Conservation (phyloP, 2,797 vertebrate genomes). For the Oophaga sylvatica region DNA sequence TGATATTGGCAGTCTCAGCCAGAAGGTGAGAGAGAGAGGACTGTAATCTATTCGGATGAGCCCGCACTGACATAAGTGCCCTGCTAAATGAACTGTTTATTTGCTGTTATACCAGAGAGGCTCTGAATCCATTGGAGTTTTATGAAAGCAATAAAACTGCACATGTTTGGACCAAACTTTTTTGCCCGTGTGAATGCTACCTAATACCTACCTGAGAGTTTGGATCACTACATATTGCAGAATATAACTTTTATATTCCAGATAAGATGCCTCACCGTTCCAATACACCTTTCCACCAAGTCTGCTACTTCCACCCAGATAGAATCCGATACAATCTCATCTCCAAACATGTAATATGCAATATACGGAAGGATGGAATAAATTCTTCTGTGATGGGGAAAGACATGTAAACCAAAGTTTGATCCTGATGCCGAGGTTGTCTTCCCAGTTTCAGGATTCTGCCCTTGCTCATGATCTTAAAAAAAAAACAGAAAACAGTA, state of each 20-base stretch:
- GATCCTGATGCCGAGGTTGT: constrained; percentile 64
- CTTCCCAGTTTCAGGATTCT: constrained; percentile 70
- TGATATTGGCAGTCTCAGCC: too few relatives aligned
- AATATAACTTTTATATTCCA: not conserved
- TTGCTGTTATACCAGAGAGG: too few relatives aligned
- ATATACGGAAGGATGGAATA: constrained; percentile 86
- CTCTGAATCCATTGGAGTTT: too few relatives aligned
- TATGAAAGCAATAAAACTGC: too few relatives aligned
- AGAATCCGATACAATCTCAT: constrained; percentile 80
- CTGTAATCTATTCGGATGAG: too few relatives aligned
- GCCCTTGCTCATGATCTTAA: constrained; percentile 81
- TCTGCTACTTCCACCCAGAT: constrained; percentile 77
- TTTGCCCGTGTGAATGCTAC: too few relatives aligned
- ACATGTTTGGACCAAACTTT: too few relatives aligned
- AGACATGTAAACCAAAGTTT: constrained; percentile 72
- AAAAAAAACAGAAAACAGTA: not conserved
- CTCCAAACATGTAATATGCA: constrained; percentile 76
- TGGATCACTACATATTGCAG: too few relatives aligned
- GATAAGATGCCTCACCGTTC: constrained; percentile 70
- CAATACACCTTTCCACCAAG: constrained; percentile 70
- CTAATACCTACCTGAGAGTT: too few relatives aligned
- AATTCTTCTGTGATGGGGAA: constrained; percentile 74
- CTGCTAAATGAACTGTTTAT: too few relatives aligned
- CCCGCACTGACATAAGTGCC: too few relatives aligned
- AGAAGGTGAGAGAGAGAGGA: too few relatives aligned